Evolutionary conservation across 2,797 vertebrate species (phyloP), one percentile per base, ranked within the genome.

Genomic region (Myotis vivesi): DNA sequence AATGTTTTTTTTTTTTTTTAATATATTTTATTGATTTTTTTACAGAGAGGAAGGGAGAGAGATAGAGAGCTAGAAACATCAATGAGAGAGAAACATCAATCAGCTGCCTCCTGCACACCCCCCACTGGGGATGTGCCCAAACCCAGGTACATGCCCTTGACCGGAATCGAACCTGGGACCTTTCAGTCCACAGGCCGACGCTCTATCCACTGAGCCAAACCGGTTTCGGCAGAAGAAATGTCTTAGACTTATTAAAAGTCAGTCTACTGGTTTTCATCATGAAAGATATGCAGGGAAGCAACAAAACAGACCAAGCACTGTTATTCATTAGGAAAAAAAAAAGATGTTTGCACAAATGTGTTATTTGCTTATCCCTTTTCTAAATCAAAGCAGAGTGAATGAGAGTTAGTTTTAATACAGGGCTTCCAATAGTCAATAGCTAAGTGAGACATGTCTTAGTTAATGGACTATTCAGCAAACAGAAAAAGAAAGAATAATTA

Each of bases 261-360:
- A 89, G 19, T 25, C 12, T 55, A 81, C 89, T 83, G 73, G 10
- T 38, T 80, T 95, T 87, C 9, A 66, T 94, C 41, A 38, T 16
- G 55, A 93, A 92, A 91, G 33, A 33, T 33, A 64, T 0, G 0
- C 11, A n/a, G 8, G 23, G 44, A 79, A 51, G 12, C 38, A 95
- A 23, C 8, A 36, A 83, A 59, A 33, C 1, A 69, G 41, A 53
- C 15, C 72, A 62, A 75, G 20, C 69, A 84, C n/a, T 33, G 10
- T 64, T 91, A 83, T 20, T 88, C 44, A 49, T 49, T 86, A 82
- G 25, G 91, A 90, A 22, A 88, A 91, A 95, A 94, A 81, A 93
- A 94, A 81, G 30, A 57, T 25, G 4, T 69, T 87, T 73, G 30
- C 10, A 83, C 62, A 93, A 96, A 57, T 44, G 13, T 16, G 12